These are phyloP conservation scores for Pipistrellus pipistrellus DNA, from an alignment of 2,797 vertebrate species.

Conservation along the genomic window DNA sequence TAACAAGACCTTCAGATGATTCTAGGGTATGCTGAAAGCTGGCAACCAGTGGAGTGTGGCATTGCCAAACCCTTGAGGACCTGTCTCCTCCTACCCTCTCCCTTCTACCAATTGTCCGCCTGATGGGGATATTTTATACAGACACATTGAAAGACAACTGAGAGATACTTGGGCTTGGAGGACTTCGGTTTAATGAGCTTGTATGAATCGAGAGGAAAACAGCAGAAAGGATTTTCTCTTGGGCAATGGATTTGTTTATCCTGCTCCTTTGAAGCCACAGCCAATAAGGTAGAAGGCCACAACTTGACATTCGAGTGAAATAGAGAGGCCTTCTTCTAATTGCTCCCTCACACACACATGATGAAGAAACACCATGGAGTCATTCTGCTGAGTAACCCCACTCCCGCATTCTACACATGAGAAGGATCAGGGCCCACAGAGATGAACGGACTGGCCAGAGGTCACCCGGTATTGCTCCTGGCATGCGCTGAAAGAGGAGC, in stretches of 20 bases:
- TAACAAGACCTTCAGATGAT: background rate
- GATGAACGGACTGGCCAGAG: background rate
- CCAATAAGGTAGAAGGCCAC: slow-evolving; percentile 29
- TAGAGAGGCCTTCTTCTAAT: slow-evolving; percentile 19
- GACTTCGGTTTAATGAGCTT: slow-evolving; percentile 41
- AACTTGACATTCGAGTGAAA: slow-evolving; percentile 43
- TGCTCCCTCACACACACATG: background rate
- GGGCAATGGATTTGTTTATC: slow-evolving; percentile 57
- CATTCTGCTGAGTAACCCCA: background rate
- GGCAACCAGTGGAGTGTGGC: background rate
- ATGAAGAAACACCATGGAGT: background rate
- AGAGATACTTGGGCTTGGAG: background rate
- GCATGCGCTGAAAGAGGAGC: background rate
- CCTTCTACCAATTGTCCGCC: background rate
- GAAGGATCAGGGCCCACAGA: background rate
- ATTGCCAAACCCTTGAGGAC: background rate
- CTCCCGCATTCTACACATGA: slow-evolving; percentile 3
- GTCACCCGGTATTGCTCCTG: background rate
- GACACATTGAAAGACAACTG: background rate
- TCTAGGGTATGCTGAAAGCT: background rate
- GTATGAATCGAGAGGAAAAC: background rate
- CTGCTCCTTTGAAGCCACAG: slow-evolving; percentile 62
- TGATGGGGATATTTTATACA: background rate
- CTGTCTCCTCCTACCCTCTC: background rate
- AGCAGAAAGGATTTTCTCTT: slow-evolving; percentile 11